phyloP scores from a whole-genome alignment of 2,888 invertebrate genomes.

The Agrochola macilenta region DNA sequence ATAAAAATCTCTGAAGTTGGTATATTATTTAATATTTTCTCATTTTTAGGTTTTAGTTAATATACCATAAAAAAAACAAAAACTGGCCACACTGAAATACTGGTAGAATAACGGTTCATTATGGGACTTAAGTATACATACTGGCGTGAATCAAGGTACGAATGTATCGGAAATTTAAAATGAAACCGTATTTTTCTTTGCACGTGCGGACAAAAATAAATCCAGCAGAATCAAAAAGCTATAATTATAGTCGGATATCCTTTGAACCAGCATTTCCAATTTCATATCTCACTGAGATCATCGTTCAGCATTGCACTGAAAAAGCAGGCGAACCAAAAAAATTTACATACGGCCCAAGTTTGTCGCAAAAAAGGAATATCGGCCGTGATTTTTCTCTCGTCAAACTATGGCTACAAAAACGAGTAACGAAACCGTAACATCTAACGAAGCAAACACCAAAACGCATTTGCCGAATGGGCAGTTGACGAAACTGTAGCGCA shows the following conservation, averaged over 20 bases:
- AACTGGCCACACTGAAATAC: background rate
- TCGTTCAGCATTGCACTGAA: conserved; percentile 21
- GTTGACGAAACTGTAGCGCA: conserved; percentile 64
- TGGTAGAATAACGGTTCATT: background rate
- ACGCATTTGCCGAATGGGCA: conserved; percentile 76
- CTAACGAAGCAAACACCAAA: conserved; percentile 85
- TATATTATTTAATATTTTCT: too few relatives aligned
- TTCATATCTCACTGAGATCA: conserved; percentile 48
- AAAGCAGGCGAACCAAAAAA: conserved; percentile 40
- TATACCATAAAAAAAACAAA: background rate
- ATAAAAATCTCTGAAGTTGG: background rate
- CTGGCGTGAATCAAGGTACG: background rate
- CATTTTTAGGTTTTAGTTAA: background rate
- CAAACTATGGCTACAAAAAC: conserved; percentile 72
- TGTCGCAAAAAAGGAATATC: conserved; percentile 46
- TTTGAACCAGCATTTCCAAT: conserved; percentile 49
- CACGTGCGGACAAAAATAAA: conserved; percentile 2
- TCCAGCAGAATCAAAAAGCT: conserved; percentile 16
- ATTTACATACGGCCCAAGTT: conserved; percentile 34
- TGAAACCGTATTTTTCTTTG: conserved; percentile 4
- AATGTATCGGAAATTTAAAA: background rate
- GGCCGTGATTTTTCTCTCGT: conserved; percentile 63
- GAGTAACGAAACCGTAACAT: conserved; percentile 71
- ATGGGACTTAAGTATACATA: background rate
- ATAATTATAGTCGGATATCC: conserved; percentile 39